phyloP scores from a whole-genome alignment of 2,797 vertebrate species.

The Sparus aurata region DNA sequence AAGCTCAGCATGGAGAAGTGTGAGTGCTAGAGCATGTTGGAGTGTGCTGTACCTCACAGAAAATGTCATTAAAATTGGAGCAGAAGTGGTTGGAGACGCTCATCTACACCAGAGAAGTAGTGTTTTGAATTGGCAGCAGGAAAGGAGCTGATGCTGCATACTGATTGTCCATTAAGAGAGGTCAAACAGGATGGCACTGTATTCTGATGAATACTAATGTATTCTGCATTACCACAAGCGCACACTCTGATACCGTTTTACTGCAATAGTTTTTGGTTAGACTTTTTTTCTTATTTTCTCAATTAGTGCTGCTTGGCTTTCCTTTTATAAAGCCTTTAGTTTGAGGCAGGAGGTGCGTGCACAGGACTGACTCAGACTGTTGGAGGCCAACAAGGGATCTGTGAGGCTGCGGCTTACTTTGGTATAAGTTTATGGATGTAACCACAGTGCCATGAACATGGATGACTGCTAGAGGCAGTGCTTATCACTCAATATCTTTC shows the following conservation, averaged over 20 bases:
- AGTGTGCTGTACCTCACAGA: not conserved
- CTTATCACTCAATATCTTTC: too few relatives aligned
- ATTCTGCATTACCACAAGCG: not conserved
- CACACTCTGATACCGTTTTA: not conserved
- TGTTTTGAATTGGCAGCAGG: slow-evolving; percentile 9
- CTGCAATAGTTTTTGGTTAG: slow-evolving; percentile 22
- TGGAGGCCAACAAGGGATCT: slow-evolving; percentile 14
- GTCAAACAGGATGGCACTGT: slow-evolving; percentile 13
- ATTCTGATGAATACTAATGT: too few relatives aligned
- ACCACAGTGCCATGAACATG: too few relatives aligned
- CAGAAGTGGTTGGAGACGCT: not conserved
- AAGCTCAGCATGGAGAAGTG: slow-evolving; percentile 39
- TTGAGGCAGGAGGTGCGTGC: slow-evolving; percentile 20
- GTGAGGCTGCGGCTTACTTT: not conserved
- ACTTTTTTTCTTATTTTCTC: slow-evolving; percentile 22
- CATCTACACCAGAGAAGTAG: not conserved
- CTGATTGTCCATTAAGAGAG: not conserved
- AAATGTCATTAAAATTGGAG: not conserved
- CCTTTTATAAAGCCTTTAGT: slow-evolving; percentile 33
- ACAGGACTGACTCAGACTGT: slow-evolving; percentile 13
- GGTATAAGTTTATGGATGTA: too few relatives aligned
- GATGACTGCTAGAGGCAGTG: too few relatives aligned
- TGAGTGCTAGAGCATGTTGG: not conserved
- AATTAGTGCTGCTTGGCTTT: slow-evolving; percentile 32
- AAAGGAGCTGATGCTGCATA: slow-evolving; percentile 4